These are phyloP conservation scores for Saguinus midas DNA, from an alignment of 2,113 vertebrate species.

Conservation along the genomic window DNA sequence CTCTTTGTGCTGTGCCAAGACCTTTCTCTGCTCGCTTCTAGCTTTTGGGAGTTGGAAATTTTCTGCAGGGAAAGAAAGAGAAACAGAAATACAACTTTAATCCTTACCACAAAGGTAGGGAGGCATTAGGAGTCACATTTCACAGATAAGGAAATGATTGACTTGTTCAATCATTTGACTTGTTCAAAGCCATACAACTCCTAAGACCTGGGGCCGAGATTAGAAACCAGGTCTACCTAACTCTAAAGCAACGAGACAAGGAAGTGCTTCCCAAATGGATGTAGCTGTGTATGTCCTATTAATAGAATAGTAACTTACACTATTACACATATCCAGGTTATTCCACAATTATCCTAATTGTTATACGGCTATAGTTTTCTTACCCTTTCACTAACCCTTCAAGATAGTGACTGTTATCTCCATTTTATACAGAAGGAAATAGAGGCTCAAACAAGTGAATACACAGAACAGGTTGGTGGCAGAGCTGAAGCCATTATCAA, in stretches of 20 bases:
- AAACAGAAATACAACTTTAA: neutral
- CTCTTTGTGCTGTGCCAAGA: neutral
- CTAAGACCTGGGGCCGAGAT: no score
- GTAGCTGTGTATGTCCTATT: neutral
- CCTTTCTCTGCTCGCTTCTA: neutral
- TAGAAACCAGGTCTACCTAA: neutral
- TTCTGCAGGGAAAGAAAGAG: neutral
- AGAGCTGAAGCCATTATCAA: no score
- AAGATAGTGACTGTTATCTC: neutral
- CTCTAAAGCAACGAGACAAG: no score
- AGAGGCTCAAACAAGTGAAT: neutral
- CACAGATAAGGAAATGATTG: neutral
- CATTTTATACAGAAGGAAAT: neutral
- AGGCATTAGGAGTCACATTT: neutral
- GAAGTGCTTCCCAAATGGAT: no score
- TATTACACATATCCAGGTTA: neutral
- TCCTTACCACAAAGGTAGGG: neutral
- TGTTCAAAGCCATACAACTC: neutral
- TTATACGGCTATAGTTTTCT: neutral
- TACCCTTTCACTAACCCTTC: neutral
- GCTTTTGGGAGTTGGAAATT: neutral
- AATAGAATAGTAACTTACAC: neutral
- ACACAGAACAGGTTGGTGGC: neutral
- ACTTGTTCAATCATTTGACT: neutral
- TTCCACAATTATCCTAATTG: rapidly evolving